Evolutionary conservation across 2,888 invertebrate genomes (phyloP), one percentile per base, ranked within the genome.

Genomic region (Camponotus fellah): DNA sequence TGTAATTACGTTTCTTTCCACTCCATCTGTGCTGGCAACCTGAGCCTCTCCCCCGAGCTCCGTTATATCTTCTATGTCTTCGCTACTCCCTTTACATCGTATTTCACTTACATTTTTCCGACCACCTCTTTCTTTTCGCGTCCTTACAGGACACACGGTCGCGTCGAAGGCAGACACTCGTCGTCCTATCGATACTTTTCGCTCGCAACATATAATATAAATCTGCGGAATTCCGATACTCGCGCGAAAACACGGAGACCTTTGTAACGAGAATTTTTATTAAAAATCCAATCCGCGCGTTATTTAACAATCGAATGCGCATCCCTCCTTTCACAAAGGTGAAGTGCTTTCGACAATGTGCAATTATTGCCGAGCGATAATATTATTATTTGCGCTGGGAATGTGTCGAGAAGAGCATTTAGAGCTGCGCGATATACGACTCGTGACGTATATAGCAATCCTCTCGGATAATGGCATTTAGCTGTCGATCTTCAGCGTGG

Each of bases 1-100:
- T 90, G 87, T 91, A 91, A 91, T 91, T 91, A 90, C 91, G 80
- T 91, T 89, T 90, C 91, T 91, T 90, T 91, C 90, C 83, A 81
- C 87, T 86, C 85, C 85, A 88, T 83, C 86, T 82, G 72, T 72
- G 86, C 82, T 76, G 74, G 83, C 80, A 64, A 86, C 60, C 85
- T 74, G 74, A 65, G 69, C 69, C 56, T 62, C 34, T 40, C 26
- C 17, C 1, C 32, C 71, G n/a, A 3, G 5, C 14, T 9, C 58
- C 43, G 26, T 71, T 80, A 64, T 68, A 32, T 80, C 64, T 43
- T 17, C 46, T 8, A 58, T 66, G 71, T 58, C 71, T 21, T 65
- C 56, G 43, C 56, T 46, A 40, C 3, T 58, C 40, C 21, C 37
- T 72, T 72, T 80, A 80, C 37, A 62, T 62, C 79, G 79, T 80